Base-by-base conservation (phyloP, 2,113 vertebrate species). In the Formicarius rufipectus region DNA sequence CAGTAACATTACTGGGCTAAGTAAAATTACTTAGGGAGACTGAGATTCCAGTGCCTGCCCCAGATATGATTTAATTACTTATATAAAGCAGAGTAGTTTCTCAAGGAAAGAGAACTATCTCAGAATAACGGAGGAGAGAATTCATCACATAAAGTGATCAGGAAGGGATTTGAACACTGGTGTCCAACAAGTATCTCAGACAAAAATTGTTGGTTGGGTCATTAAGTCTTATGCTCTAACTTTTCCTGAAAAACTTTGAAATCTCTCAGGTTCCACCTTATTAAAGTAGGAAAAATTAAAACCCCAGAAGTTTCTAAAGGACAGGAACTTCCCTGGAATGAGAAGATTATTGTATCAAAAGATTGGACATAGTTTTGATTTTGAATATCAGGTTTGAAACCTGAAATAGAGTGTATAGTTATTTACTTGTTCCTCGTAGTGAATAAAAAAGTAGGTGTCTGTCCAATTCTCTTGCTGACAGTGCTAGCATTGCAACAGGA, bases 61-160 rank as follows among this genome's bases (percentile, higher is more conserved):
- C 83, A 96, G 92, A 93, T 95, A 93, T 4, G 2, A 80, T 52
- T 83, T 90, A 95, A 95, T 92, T 95, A 90, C 85, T 84, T 95
- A 52, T 6, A 59, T 78, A 95, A 94, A 91, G 37, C 40, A 76
- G 22, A 87, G 80, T 7, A 45, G 20, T 85, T 94, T 88, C 82
- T 62, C 62, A 88, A 92, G 15, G 37, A 91, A 89, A 89, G 35
- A 93, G 73, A 93, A 87, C 12, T 12, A 45, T 21, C 47, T 63
- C 45, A 90, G 58, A 92, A 90, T 50, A 93, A 90, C 37, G 59
- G 5, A 92, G 30, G 20, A 76, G 2, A 16, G 53, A 93, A 83
- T 79, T 93, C 30, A 85, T 72, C 37, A 37, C 20, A 37, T 28
- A n/a, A 10, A 85, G 10, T 35, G n/a, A 80, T 45, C 31, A 73